Evolutionary conservation across 2,888 invertebrate species (phyloP).

Genomic region (Tribolium freemani): DNA sequence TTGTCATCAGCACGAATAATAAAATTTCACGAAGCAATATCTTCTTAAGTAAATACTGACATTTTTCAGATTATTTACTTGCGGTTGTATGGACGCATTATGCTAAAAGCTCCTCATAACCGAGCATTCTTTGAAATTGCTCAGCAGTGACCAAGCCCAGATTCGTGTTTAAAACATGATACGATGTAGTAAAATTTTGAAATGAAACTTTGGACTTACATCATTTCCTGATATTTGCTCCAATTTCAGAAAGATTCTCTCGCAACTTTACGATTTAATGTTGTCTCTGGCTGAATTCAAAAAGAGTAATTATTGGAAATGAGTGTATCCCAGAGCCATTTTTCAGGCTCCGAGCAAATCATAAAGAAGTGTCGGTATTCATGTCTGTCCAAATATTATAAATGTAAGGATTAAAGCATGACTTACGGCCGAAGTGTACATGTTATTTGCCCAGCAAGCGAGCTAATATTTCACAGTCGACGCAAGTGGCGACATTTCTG

Average conservation of each 20-base stretch:
- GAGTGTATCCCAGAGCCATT: conserved; percentile 44
- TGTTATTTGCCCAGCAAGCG: conserved; percentile 57
- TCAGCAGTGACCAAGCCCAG: conserved; percentile 14
- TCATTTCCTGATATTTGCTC: neutral
- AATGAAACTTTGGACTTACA: neutral
- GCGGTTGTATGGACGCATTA: conserved; percentile 46
- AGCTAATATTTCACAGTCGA: conserved; percentile 57
- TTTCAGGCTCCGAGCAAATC: conserved; percentile 44
- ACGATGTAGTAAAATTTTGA: neutral
- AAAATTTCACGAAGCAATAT: conserved; percentile 42
- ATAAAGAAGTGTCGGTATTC: conserved; percentile 45
- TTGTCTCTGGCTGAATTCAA: neutral
- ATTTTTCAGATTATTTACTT: conserved; percentile 56
- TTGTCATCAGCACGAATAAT: neutral
- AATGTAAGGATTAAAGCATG: conserved; percentile 58
- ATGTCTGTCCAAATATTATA: conserved; percentile 57
- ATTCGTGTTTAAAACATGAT: conserved; percentile 6
- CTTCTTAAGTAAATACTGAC: conserved; percentile 52
- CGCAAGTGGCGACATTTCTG: conserved; percentile 56
- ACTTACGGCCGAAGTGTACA: conserved; percentile 55
- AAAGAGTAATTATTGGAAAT: conserved; percentile 26
- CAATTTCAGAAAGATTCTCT: conserved; percentile 2
- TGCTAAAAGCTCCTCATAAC: conserved; percentile 30
- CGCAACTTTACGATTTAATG: conserved; percentile 6
- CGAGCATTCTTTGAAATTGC: conserved; percentile 8